These are phyloP conservation scores for Adelognathus sp. DNA, from an alignment of 2,888 invertebrate species.

Conservation along the genomic window DNA sequence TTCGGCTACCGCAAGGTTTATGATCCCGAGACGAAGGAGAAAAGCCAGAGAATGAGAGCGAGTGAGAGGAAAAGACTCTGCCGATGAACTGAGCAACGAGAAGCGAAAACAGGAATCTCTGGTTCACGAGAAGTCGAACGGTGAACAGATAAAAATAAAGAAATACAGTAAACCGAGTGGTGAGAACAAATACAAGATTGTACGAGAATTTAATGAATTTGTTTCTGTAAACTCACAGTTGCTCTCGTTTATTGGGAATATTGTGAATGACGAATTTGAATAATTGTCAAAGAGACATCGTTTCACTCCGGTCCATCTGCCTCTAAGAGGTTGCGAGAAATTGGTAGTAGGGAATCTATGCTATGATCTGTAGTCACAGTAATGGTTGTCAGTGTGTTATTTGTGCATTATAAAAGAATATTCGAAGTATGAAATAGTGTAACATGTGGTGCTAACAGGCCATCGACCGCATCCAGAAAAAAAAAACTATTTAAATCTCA, in stretches of 20 bases:
- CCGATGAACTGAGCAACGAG: conserved; percentile 2
- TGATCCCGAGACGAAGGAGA: conserved; percentile 64
- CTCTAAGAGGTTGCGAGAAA: too few species aligned
- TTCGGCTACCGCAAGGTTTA: conserved; percentile 75
- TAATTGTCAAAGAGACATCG: not conserved
- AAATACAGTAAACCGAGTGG: conserved; percentile 16
- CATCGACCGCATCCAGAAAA: too few species aligned
- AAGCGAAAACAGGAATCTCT: conserved; percentile 5
- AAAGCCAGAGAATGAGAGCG: conserved; percentile 11
- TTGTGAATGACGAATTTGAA: not conserved
- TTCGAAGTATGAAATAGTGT: too few species aligned
- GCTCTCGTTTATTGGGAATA: not conserved
- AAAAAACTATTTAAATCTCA: too few species aligned
- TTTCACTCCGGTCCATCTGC: too few species aligned
- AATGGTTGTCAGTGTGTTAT: too few species aligned
- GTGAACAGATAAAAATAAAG: not conserved
- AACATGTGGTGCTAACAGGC: too few species aligned
- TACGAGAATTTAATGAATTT: conserved; percentile 4
- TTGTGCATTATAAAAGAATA: too few species aligned
- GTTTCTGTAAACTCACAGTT: not conserved
- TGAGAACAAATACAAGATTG: conserved; percentile 6
- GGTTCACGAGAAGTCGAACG: not conserved
- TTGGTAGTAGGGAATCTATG: too few species aligned
- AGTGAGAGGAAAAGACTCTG: not conserved
- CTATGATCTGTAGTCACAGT: too few species aligned